phyloP scores from a whole-genome alignment of 2,113 vertebrate genomes.

The Nestor notabilis region DNA sequence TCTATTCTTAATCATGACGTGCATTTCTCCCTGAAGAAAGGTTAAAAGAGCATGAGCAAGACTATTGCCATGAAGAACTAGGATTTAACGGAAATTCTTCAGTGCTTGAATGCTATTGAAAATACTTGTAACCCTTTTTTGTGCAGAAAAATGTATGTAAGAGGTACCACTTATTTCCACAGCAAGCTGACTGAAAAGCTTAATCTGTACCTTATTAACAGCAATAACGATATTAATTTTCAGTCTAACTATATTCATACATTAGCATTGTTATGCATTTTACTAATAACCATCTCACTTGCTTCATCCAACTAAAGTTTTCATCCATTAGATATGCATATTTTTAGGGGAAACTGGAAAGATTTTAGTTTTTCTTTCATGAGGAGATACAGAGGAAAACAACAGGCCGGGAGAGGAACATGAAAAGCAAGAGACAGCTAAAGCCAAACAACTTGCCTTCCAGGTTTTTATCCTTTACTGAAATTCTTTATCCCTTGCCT shows the following conservation, averaged over 20 bases:
- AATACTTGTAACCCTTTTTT: background rate
- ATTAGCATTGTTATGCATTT: background rate
- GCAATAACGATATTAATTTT: background rate
- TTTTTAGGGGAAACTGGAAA: background rate
- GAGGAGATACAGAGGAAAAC: background rate
- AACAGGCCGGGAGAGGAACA: rapidly evolving
- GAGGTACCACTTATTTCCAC: background rate
- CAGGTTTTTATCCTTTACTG: background rate
- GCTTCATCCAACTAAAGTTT: background rate
- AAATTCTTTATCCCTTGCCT: background rate
- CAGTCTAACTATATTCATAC: background rate
- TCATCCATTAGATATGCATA: background rate
- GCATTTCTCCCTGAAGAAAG: background rate
- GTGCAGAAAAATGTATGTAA: background rate
- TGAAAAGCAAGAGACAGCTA: background rate
- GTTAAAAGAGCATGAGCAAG: background rate
- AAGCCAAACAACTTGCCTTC: background rate
- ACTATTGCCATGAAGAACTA: background rate
- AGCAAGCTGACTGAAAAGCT: background rate
- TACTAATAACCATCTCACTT: background rate
- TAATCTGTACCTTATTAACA: background rate
- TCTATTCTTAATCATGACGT: background rate
- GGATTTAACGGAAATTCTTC: background rate
- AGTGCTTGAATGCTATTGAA: background rate
- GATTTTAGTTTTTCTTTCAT: background rate